These are phyloP conservation scores for Ceramica pisi DNA, from an alignment of 2,888 invertebrate genomes.

Conservation along the genomic window DNA sequence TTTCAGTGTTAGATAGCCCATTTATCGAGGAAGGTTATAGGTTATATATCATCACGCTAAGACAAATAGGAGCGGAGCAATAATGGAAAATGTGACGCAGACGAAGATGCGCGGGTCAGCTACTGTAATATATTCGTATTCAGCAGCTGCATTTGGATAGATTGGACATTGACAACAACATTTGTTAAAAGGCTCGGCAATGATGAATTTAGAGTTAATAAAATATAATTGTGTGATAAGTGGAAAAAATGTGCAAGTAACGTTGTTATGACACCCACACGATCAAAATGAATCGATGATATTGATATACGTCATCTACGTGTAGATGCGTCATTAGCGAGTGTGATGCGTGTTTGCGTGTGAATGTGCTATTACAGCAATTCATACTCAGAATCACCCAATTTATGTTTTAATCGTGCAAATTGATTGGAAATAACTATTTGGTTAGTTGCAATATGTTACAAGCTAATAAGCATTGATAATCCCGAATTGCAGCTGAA, in stretches of 20 bases:
- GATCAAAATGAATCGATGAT: background rate
- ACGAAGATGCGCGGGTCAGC: too few relatives aligned
- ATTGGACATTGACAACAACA: background rate
- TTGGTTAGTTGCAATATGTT: background rate
- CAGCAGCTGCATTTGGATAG: background rate
- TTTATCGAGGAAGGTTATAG: too few relatives aligned
- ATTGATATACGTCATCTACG: background rate
- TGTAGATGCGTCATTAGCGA: too few relatives aligned
- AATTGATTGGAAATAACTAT: background rate
- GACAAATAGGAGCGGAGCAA: too few relatives aligned
- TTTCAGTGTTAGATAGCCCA: too few relatives aligned
- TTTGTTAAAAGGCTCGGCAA: background rate
- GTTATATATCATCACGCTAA: too few relatives aligned
- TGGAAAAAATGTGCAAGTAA: background rate
- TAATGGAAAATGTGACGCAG: too few relatives aligned
- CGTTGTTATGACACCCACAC: background rate
- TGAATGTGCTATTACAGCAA: background rate
- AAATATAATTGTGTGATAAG: background rate
- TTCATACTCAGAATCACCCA: background rate
- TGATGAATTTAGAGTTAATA: background rate
- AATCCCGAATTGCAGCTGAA: too few relatives aligned
- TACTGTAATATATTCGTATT: background rate
- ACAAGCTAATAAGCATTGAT: too few relatives aligned
- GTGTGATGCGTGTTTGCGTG: too few relatives aligned
- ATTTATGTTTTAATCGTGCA: background rate